Evolutionary conservation across 1,140 invertebrate genomes (phyloP).

Genomic region (Drosophila bocqueti): DNA sequence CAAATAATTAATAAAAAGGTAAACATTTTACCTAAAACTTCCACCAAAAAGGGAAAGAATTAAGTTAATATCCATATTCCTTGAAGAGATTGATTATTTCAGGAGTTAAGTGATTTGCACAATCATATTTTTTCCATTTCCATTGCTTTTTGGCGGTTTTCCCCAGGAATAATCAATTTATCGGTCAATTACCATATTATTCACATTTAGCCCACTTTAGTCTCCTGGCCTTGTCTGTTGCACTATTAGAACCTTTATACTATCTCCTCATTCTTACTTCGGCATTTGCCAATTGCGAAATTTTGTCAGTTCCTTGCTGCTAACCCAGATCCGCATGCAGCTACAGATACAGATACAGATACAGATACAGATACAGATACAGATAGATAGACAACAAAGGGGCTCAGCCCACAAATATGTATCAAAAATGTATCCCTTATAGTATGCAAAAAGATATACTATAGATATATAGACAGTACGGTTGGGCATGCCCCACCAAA

Average conservation of each 20-base stretch:
- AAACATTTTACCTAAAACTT: neutral
- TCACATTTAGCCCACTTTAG: slow-evolving; percentile 25
- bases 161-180: slow-evolving; percentile 14
- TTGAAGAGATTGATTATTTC: neutral
- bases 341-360: slow-evolving; percentile 17
- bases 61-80: neutral
- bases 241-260: slow-evolving; percentile 9
- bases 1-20: neutral
- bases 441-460: slow-evolving; percentile 24
- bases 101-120: neutral
- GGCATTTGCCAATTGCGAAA: slow-evolving; percentile 44
- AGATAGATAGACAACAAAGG: slow-evolving; percentile 23
- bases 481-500: slow-evolving; percentile 13
- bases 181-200: slow-evolving; percentile 34
- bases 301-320: slow-evolving; percentile 40
- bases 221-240: slow-evolving; percentile 30
- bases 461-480: slow-evolving; percentile 12
- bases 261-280: slow-evolving; percentile 20
- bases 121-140: neutral
- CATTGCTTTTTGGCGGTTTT: neutral
- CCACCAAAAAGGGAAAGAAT: neutral
- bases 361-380: slow-evolving; percentile 18
- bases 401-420: slow-evolving; percentile 19
- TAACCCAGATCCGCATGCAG: slow-evolving; percentile 35
- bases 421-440: slow-evolving; percentile 25